These are phyloP conservation scores for Leptatherina wallacei DNA, from an alignment of 2,797 vertebrate species.

Conservation along the genomic window DNA sequence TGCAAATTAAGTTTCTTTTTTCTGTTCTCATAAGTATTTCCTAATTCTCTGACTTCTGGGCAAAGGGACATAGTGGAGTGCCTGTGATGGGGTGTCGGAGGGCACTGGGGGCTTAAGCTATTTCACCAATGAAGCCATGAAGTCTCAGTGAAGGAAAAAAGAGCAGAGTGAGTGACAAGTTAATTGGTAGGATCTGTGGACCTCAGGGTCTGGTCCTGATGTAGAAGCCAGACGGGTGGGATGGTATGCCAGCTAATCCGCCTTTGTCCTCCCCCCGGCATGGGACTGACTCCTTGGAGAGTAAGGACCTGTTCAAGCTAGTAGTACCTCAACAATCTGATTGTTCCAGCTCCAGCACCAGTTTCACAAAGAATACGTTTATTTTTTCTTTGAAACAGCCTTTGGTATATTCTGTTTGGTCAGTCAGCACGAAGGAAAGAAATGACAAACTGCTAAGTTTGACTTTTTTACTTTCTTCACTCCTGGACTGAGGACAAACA, in stretches of 20 bases:
- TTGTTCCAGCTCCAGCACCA: constrained; percentile 62
- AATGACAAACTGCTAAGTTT: neutral
- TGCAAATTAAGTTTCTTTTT: constrained; percentile 16
- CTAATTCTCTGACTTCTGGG: constrained; percentile 48
- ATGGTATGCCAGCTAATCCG: constrained; percentile 82
- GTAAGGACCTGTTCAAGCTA: constrained; percentile 67
- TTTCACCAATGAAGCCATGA: constrained; percentile 75
- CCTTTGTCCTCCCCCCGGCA: constrained; percentile 67
- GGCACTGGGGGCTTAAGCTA: constrained; percentile 56
- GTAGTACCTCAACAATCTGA: constrained; percentile 65
- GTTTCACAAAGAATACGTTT: constrained; percentile 48
- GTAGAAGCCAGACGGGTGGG: constrained; percentile 73
- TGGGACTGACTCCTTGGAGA: constrained; percentile 64
- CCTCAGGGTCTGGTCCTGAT: constrained; percentile 76
- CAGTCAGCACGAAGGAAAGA: constrained; percentile 47
- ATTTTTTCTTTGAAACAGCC: constrained; percentile 47
- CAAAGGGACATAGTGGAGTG: constrained; percentile 55
- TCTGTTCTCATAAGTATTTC: constrained; percentile 32
- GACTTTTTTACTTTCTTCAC: neutral
- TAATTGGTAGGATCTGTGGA: constrained; percentile 82
- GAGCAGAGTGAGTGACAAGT: constrained; percentile 82
- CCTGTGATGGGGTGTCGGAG: constrained; percentile 37
- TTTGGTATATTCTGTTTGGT: constrained; percentile 39
- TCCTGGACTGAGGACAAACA: neutral
- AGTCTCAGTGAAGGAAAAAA: constrained; percentile 70